Conservation (phyloP, 2,113 vertebrate species). For the Archocentrus centrarchus region DNA sequence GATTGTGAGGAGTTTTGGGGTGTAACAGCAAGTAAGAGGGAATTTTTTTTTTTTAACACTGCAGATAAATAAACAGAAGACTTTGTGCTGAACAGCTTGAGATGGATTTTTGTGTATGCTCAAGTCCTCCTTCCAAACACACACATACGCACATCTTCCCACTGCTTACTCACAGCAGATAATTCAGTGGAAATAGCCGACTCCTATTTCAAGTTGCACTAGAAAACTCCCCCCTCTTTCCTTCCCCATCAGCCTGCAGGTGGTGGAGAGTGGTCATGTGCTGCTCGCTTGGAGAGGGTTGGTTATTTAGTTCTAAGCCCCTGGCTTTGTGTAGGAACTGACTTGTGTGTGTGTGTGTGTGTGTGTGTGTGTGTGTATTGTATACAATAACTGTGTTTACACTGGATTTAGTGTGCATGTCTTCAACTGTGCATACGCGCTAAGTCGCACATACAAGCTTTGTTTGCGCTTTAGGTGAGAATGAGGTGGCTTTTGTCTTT, state of each 20-base stretch:
- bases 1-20: neutral
- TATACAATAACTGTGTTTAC: conserved; percentile 69
- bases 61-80: neutral
- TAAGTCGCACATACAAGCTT: conserved; percentile 36
- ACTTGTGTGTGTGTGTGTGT: conserved; percentile 58
- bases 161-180: conserved; percentile 44
- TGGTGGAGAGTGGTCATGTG: conserved; percentile 66
- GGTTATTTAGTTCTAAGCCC: conserved; percentile 67
- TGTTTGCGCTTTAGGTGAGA: conserved; percentile 28
- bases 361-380: conserved; percentile 44
- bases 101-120: neutral
- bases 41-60: neutral
- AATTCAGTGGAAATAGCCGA: conserved; percentile 37
- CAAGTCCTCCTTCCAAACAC: conserved; percentile 13
- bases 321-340: conserved; percentile 66
- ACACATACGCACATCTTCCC: neutral
- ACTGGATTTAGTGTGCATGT: conserved; percentile 51
- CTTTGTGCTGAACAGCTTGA: neutral
- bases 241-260: conserved; percentile 51
- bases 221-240: neutral
- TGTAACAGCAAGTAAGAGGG: neutral
- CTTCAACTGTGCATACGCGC: conserved; percentile 45
- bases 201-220: conserved; percentile 47
- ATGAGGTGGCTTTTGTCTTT: conserved; percentile 12
- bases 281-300: conserved; percentile 41